These are phyloP conservation scores for Lamellibrachia luymesi DNA, from an alignment of 1,140 invertebrate species.

Conservation along the genomic window DNA sequence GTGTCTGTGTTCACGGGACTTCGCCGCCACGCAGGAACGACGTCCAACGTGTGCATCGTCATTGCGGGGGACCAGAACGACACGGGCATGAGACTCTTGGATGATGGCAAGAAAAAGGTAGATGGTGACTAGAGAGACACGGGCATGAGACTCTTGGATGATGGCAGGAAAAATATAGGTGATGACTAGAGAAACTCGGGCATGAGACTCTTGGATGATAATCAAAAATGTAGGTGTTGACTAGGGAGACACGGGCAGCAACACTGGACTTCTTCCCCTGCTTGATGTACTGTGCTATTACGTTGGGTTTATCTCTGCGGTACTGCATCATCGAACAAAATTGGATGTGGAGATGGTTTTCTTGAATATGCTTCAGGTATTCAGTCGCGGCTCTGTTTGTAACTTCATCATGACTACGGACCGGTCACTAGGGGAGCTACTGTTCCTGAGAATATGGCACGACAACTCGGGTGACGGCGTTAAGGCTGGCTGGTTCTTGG, in stretches of 20 bases:
- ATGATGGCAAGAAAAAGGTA: constrained; percentile 6
- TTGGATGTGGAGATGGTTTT: no score
- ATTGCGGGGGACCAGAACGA: background rate
- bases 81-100: background rate
- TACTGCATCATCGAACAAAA: no score
- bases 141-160: background rate
- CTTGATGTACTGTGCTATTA: background rate
- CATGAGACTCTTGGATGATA: background rate
- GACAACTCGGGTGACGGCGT: constrained; percentile 23
- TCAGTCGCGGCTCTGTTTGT: constrained; percentile 16
- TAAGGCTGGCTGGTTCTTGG: constrained; percentile 21
- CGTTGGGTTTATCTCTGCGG: no score
- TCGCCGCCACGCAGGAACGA: background rate
- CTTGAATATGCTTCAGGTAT: background rate
- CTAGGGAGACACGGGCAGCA: background rate
- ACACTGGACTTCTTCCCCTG: background rate
- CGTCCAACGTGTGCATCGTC: background rate
- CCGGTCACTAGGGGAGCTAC: constrained; percentile 14
- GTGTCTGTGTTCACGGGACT: constrained; percentile 9
- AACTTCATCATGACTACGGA: constrained; percentile 12
- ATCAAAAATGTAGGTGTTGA: constrained; percentile 2
- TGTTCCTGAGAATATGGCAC: constrained; percentile 21
- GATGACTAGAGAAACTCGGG: background rate
- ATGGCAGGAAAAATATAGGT: background rate
- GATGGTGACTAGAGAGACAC: background rate